Conservation (phyloP, 2,888 invertebrate genomes). For the Onthophagus sagittarius region DNA sequence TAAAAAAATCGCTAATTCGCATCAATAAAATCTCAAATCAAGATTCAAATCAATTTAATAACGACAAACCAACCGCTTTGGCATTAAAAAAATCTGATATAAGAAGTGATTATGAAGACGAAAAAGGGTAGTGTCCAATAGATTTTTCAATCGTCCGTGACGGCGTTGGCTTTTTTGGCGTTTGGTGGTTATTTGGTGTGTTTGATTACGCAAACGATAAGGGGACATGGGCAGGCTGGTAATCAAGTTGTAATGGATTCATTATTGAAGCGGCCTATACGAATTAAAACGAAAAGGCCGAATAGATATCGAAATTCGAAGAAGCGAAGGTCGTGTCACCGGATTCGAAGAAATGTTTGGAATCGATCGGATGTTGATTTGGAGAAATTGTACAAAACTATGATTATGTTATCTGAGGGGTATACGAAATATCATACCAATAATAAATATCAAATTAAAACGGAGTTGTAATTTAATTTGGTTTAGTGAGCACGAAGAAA, state of each 20-base stretch:
- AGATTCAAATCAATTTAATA: neutral
- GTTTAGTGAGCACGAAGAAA: neutral
- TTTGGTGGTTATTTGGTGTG: constrained; percentile 81
- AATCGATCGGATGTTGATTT: constrained; percentile 41
- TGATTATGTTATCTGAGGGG: constrained; percentile 56
- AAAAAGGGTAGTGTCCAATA: constrained; percentile 55
- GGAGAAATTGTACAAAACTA: constrained; percentile 52
- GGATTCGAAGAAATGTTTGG: constrained; percentile 33
- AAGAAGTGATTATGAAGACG: constrained; percentile 36
- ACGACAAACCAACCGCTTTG: constrained; percentile 35
- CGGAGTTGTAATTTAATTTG: neutral
- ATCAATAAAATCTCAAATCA: neutral
- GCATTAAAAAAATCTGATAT: constrained; percentile 35
- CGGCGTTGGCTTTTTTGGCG: constrained; percentile 75
- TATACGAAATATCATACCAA: constrained; percentile 50
- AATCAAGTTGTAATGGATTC: constrained; percentile 35
- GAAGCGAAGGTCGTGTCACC: constrained; percentile 22
- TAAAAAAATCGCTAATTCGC: constrained; percentile 51
- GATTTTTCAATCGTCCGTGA: constrained; percentile 73
- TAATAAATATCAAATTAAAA: constrained; percentile 33
- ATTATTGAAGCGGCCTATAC: constrained; percentile 20
- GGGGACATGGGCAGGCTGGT: constrained; percentile 51
- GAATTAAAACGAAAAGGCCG: constrained; percentile 27
- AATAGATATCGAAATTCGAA: constrained; percentile 29
- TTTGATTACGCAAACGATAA: constrained; percentile 71